Evolutionary conservation across 2,113 vertebrate species (phyloP).

Genomic region (Telmatochromis sp.): DNA sequence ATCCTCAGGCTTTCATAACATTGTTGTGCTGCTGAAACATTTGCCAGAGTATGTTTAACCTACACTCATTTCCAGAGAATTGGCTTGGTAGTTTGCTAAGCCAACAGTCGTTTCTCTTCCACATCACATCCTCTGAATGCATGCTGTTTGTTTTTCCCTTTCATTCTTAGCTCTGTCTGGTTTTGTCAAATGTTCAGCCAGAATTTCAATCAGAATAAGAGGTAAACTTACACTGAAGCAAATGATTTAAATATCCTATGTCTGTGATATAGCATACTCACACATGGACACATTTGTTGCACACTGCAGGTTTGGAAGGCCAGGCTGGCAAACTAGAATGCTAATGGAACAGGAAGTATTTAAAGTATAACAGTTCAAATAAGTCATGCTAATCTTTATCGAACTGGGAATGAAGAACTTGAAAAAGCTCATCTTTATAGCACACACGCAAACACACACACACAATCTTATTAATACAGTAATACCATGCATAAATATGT

Average conservation of each 20-base stretch:
- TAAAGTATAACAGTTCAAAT: constrained; percentile 45
- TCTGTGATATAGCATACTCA: background rate
- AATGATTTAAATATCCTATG: background rate
- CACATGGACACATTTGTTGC: background rate
- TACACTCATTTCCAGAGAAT: background rate
- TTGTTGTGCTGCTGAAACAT: background rate
- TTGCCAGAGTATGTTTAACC: background rate
- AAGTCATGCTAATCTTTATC: constrained; percentile 16
- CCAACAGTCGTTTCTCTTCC: background rate
- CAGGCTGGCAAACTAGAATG: background rate
- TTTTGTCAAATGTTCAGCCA: background rate
- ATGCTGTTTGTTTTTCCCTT: background rate
- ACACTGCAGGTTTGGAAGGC: background rate
- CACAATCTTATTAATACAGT: background rate
- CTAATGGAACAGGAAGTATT: constrained; percentile 44
- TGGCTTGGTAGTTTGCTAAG: background rate
- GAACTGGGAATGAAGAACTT: background rate
- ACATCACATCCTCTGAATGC: background rate
- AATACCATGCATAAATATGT: background rate
- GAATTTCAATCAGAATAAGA: background rate
- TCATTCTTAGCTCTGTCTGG: background rate
- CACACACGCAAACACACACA: background rate
- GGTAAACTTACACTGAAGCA: background rate
- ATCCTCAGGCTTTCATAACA: background rate
- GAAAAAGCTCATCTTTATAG: background rate